Conservation (phyloP, 2,113 vertebrate species). For the Azemiops feae region DNA sequence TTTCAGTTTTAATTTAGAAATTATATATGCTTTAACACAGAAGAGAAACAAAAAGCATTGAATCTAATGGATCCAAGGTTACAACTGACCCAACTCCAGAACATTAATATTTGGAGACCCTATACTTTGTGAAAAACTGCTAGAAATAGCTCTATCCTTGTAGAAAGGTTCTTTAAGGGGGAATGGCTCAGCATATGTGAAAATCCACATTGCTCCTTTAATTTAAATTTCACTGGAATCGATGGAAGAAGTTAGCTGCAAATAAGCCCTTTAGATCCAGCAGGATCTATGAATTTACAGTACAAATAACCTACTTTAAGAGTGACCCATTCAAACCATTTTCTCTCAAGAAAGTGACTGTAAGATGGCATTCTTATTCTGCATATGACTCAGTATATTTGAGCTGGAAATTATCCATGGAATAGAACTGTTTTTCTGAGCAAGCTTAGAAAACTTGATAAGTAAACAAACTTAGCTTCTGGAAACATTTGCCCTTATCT, state of each 20-base stretch:
- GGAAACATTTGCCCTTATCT: slow-evolving; percentile 25
- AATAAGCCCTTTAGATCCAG: not conserved
- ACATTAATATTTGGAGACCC: not conserved
- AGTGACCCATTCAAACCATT: not conserved
- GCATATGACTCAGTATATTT: not conserved
- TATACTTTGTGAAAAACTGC: not conserved
- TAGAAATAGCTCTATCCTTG: not conserved
- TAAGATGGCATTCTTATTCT: not conserved
- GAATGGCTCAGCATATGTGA: not conserved
- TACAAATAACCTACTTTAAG: not conserved
- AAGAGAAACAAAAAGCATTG: not conserved
- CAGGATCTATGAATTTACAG: not conserved
- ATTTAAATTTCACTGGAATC: not conserved
- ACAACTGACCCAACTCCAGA: not conserved
- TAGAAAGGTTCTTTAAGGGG: not conserved
- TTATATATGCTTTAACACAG: not conserved
- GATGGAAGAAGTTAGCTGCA: not conserved
- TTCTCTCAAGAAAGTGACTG: not conserved
- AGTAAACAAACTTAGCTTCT: slow-evolving; percentile 6
- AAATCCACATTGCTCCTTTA: not conserved
- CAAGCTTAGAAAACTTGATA: slow-evolving; percentile 27
- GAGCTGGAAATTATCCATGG: not conserved
- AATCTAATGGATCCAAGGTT: not conserved
- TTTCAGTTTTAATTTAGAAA: not conserved
- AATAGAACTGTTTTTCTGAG: slow-evolving; percentile 27